Conservation (phyloP, 2,113 vertebrate genomes). For the Thryonomys swinderianus region DNA sequence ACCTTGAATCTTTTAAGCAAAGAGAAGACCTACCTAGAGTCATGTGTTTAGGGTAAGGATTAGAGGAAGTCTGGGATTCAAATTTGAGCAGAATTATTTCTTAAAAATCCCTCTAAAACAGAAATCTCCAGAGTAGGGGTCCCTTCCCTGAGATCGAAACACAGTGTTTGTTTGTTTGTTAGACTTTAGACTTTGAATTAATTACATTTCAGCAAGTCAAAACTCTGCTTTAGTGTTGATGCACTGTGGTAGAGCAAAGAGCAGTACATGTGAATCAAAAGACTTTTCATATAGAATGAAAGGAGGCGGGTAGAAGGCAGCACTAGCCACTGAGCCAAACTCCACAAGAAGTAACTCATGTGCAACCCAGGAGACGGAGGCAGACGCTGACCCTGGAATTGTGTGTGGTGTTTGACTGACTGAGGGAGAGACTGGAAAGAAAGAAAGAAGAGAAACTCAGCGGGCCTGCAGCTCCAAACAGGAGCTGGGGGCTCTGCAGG, state of each 20-base stretch:
- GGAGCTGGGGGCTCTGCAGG: not conserved
- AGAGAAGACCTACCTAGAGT: conserved; percentile 17
- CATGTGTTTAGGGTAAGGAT: conserved; percentile 47
- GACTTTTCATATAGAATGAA: conserved; percentile 52
- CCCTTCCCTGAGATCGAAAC: conserved; percentile 28
- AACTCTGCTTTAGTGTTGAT: conserved; percentile 13
- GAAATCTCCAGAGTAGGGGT: not conserved
- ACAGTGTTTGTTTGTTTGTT: conserved; percentile 42
- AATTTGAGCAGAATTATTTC: conserved; percentile 42
- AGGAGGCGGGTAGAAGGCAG: not conserved
- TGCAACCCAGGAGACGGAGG: not conserved
- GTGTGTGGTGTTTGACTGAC: not conserved
- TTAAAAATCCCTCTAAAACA: conserved; percentile 28
- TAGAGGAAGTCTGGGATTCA: conserved; percentile 22
- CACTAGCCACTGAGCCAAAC: not conserved
- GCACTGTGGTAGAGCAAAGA: conserved; percentile 32
- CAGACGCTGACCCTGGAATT: not conserved
- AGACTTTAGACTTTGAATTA: conserved; percentile 28
- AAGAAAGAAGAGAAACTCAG: not conserved
- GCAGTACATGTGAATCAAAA: conserved; percentile 14
- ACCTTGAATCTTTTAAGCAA: conserved; percentile 39
- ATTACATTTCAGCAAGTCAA: conserved; percentile 53
- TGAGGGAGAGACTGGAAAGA: not conserved
- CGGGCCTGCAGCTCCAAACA: not conserved
- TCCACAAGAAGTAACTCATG: not conserved